Evolutionary conservation across 2,113 vertebrate genomes (phyloP).

Genomic region (Athene noctua): DNA sequence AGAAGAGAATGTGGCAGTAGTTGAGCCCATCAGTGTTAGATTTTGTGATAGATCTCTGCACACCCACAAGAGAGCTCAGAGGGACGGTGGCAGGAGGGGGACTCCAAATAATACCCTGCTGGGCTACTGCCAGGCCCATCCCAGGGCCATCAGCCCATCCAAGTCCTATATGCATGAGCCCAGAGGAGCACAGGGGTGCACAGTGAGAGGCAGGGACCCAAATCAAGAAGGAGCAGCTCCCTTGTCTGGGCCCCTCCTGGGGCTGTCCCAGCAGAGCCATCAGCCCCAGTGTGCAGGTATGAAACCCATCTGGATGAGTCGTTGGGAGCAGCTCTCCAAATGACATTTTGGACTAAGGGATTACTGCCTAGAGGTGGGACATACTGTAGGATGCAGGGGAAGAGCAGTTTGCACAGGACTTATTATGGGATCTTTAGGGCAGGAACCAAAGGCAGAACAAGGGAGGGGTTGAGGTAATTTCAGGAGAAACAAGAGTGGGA

Average conservation of each 20-base stretch:
- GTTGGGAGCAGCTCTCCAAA: not conserved
- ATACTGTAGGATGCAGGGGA: not conserved
- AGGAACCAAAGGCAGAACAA: not conserved
- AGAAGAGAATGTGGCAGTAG: not conserved
- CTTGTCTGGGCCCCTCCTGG: not conserved
- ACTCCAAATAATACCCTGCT: no score
- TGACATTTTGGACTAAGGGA: not conserved
- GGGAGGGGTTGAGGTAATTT: not conserved
- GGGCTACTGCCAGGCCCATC: not conserved
- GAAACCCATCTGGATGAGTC: not conserved
- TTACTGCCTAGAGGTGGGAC: not conserved
- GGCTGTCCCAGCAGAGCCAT: not conserved
- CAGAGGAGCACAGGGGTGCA: not conserved
- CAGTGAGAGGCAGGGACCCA: not conserved
- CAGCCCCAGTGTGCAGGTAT: not conserved
- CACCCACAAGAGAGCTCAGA: not conserved
- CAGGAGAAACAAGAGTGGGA: not conserved
- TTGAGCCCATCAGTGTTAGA: not conserved
- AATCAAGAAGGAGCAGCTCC: not conserved
- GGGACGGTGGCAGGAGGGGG: not conserved
- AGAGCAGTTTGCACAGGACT: not conserved
- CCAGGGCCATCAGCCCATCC: not conserved
- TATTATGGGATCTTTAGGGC: not conserved
- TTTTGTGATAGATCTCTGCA: not conserved
- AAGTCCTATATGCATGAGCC: not conserved